Percentiles rank a stretch among this genome's conserved stretches.
phyloP scores from a whole-genome alignment of 2,888 invertebrate genomes.

The Salticus scenicus region DNA sequence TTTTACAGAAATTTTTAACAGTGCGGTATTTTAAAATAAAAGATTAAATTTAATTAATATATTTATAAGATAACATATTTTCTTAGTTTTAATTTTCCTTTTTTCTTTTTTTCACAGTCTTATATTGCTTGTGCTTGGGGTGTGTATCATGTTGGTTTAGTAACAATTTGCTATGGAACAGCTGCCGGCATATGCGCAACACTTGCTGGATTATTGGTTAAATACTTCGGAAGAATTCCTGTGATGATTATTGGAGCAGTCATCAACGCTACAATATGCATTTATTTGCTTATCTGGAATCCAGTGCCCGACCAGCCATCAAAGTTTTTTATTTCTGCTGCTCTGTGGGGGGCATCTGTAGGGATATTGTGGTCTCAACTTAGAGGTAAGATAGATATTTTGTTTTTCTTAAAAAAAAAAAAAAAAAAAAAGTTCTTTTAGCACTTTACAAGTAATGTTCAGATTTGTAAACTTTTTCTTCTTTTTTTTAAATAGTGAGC shows the following conservation, averaged over 20 bases:
- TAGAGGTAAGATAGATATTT: conserved; percentile 85
- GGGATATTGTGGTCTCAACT: conserved; percentile 98
- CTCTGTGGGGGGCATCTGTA: conserved; percentile 95
- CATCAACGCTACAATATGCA: conserved; percentile 86
- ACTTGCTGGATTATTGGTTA: conserved; percentile 92
- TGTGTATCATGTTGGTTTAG: conserved; percentile 94
- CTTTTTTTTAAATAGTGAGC: no score
- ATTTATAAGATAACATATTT: no score
- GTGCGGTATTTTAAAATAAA: no score
- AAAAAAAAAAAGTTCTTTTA: no score
- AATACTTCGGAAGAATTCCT: conserved; percentile 90
- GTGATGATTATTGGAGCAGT: conserved; percentile 85
- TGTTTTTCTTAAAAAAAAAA: no score
- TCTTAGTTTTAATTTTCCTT: no score
- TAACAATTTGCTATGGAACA: conserved; percentile 97
- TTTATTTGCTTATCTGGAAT: conserved; percentile 88
- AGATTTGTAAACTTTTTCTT: no score
- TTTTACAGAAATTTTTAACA: no score
- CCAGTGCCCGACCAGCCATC: conserved; percentile 87
- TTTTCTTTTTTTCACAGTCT: conserved; percentile 79
- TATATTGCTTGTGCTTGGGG: conserved; percentile 89
- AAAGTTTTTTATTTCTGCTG: conserved; percentile 91
- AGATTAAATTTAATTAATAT: no score
- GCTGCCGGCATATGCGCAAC: conserved; percentile 93
- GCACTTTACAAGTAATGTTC: no score